These are phyloP conservation scores for Lepidurus couesii DNA, from an alignment of 1,140 invertebrate genomes.

Conservation along the genomic window DNA sequence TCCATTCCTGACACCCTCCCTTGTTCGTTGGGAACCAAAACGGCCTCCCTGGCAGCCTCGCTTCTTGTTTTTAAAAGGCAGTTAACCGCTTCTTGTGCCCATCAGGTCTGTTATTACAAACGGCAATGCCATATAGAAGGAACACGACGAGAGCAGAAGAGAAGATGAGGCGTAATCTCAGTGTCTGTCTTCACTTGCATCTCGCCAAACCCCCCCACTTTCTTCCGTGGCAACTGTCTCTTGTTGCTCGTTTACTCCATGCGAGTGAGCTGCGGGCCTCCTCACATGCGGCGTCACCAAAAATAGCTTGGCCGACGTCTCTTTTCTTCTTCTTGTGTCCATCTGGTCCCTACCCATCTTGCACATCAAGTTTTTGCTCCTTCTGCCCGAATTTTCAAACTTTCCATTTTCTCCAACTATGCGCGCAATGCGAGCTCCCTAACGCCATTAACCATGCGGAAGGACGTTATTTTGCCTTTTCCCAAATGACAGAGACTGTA, in stretches of 20 bases:
- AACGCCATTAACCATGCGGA: not conserved
- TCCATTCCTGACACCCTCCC: not conserved
- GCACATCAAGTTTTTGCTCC: not conserved
- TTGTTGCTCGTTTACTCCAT: not conserved
- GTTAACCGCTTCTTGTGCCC: not conserved
- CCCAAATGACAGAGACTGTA: not conserved
- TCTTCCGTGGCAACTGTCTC: not conserved
- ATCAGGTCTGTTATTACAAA: not conserved
- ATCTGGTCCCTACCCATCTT: not conserved
- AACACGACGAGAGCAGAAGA: not conserved
- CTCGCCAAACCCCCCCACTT: not conserved
- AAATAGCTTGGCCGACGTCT: not conserved
- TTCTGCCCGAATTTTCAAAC: not conserved
- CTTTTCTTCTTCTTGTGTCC: not conserved
- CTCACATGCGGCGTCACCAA: not conserved
- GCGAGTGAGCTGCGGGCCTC: not conserved
- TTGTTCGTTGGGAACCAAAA: too few relatives aligned
- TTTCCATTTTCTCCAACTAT: not conserved
- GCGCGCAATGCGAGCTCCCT: not conserved
- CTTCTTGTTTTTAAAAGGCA: not conserved
- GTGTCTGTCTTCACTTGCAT: constrained; percentile 9
- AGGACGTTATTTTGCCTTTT: not conserved
- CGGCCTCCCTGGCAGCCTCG: not conserved
- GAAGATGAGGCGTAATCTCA: not conserved
- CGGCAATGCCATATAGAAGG: not conserved